Percentiles rank a stretch among this genome's conserved stretches.
These are phyloP conservation scores for Phaethornis superciliosus DNA, from an alignment of 2,113 vertebrate species.

Conservation along the genomic window DNA sequence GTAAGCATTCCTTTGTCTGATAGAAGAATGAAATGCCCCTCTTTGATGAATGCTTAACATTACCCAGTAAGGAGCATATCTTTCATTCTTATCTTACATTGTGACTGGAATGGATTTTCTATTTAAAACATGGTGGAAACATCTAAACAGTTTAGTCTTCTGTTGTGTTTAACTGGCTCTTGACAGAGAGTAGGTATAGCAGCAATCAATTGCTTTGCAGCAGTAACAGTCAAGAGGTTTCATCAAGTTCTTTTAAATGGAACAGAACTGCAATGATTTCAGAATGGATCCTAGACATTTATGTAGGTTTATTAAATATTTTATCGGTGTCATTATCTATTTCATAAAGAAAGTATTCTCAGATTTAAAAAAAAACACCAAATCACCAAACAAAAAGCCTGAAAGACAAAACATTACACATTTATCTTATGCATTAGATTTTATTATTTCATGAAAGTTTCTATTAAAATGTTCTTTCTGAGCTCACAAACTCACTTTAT, in stretches of 20 bases:
- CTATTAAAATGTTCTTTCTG: not conserved
- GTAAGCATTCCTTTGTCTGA: not conserved
- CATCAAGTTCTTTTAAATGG: not conserved
- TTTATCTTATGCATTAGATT: not conserved
- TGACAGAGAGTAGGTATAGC: not conserved
- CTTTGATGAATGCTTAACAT: not conserved
- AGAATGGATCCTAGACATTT: not conserved
- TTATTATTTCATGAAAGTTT: not conserved
- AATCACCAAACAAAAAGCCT: not conserved
- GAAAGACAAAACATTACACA: fast-evolving
- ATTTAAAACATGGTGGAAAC: not conserved
- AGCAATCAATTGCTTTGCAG: not conserved
- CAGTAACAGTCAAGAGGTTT: not conserved
- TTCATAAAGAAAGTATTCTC: not conserved
- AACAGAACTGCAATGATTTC: not conserved
- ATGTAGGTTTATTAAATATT: not conserved
- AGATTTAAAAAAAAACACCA: not conserved
- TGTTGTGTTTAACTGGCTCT: not conserved
- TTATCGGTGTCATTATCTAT: not conserved
- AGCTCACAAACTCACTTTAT: not conserved
- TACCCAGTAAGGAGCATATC: not conserved
- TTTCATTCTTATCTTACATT: not conserved
- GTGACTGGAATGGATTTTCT: not conserved
- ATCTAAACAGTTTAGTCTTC: not conserved
- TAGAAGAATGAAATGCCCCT: not conserved